phyloP scores from a whole-genome alignment of 2,888 invertebrate genomes.

The Synergus japonicus region DNA sequence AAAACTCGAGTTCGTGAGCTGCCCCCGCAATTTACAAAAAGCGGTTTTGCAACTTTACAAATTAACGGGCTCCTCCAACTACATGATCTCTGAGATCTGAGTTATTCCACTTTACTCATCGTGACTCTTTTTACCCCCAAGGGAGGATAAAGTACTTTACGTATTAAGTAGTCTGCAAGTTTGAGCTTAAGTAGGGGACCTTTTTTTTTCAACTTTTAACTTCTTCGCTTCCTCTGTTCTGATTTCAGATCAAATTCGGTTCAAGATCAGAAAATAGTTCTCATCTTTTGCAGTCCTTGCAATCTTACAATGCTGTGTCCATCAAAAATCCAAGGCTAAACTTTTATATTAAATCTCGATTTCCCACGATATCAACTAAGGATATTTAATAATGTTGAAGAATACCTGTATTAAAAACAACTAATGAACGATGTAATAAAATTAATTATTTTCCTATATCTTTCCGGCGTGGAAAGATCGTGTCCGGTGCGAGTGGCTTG shows the following conservation, averaged over 20 bases:
- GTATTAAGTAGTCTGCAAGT: slow-evolving; percentile 3
- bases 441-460: slow-evolving; percentile 22
- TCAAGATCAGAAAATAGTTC: too few species aligned
- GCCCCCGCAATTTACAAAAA: slow-evolving; percentile 64
- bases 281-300: too few species aligned
- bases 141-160: slow-evolving; percentile 2
- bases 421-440: slow-evolving; percentile 42
- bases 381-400: neutral
- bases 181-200: neutral
- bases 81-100: slow-evolving; percentile 42
- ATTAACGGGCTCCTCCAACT: slow-evolving; percentile 65
- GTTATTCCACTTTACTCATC: slow-evolving; percentile 42
- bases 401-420: neutral
- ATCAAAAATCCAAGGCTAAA: too few species aligned
- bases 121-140: neutral
- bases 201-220: neutral
- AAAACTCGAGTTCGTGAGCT: slow-evolving; percentile 73
- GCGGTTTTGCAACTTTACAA: slow-evolving; percentile 67
- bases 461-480: slow-evolving; percentile 13
- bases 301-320: too few species aligned
- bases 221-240: neutral
- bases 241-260: neutral
- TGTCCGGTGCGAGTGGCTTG: neutral
- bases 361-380: neutral
- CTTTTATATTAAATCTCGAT: too few species aligned